Evolutionary conservation across 2,888 invertebrate genomes (phyloP).

Genomic region (Dolichomitus sp.): DNA sequence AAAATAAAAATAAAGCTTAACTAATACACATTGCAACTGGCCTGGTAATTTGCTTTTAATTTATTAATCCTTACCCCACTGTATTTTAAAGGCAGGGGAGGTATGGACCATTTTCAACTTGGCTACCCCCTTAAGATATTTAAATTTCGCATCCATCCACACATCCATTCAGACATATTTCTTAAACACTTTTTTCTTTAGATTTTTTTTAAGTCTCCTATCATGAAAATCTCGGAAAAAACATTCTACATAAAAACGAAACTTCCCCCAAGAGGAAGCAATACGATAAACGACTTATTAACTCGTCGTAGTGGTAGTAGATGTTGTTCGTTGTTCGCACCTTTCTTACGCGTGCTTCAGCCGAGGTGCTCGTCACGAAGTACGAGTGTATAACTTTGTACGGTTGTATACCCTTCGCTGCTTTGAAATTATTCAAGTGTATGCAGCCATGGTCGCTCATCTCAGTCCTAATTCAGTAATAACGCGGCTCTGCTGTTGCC

Average conservation of each 20-base stretch:
- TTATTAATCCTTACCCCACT: no score
- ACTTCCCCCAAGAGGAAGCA: neutral
- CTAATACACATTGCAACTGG: no score
- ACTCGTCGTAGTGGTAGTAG: neutral
- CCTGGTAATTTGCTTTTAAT: no score
- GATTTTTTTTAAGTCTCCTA: neutral
- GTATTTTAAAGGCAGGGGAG: no score
- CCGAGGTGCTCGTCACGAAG: slow-evolving; percentile 94
- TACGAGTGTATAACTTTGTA: slow-evolving; percentile 94
- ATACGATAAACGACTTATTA: neutral
- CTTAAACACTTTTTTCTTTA: no score
- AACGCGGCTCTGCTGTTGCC: slow-evolving; percentile 44
- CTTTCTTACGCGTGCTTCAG: slow-evolving; percentile 94
- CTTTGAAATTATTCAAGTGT: slow-evolving; percentile 93
- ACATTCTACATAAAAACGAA: neutral
- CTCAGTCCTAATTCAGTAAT: slow-evolving; percentile 77
- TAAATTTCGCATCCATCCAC: neutral
- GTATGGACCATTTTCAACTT: neutral
- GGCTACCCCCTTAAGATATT: neutral
- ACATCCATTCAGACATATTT: neutral
- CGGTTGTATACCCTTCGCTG: slow-evolving; percentile 91
- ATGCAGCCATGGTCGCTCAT: slow-evolving; percentile 92
- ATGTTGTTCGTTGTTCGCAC: slow-evolving; percentile 86
- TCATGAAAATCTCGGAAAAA: neutral
- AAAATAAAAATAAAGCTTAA: no score